Percentiles rank a stretch among this genome's conserved stretches.
Evolutionary conservation across 2,797 vertebrate species (phyloP).

Genomic region (Phoebastria nigripes): DNA sequence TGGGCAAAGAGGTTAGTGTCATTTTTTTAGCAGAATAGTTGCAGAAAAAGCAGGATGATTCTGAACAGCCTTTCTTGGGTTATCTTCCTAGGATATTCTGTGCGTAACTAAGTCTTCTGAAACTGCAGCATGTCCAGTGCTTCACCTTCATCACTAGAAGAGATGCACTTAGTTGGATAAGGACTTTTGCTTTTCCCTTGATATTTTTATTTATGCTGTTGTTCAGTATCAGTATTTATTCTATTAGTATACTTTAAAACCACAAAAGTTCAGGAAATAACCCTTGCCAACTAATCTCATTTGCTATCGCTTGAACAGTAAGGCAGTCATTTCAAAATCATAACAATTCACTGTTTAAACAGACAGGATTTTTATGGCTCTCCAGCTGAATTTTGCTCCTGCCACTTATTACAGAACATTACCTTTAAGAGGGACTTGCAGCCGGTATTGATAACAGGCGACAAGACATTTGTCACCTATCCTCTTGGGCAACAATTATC

Average conservation of each 20-base stretch:
- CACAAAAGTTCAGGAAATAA: slow-evolving; percentile 12
- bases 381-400: slow-evolving; percentile 52
- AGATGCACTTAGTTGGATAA: background rate
- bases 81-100: background rate
- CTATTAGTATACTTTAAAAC: background rate
- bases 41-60: background rate
- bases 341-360: slow-evolving; percentile 63
- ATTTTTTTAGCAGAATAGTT: background rate
- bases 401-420: slow-evolving; percentile 17
- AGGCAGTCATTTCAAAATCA: slow-evolving; percentile 60
- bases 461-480: slow-evolving; percentile 19
- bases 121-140: background rate
- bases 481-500: background rate
- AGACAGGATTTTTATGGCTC: slow-evolving; percentile 45
- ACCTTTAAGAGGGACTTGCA: slow-evolving; percentile 44
- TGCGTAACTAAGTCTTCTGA: background rate
- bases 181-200: background rate
- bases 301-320: slow-evolving; percentile 37
- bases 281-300: background rate
- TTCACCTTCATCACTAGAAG: background rate
- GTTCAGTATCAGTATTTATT: background rate
- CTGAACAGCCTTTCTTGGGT: background rate
- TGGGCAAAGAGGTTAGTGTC: background rate
- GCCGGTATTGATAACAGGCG: slow-evolving; percentile 47
- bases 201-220: slow-evolving; percentile 12